Percentiles rank a stretch among this genome's conserved stretches.
Conservation (phyloP, 1,140 invertebrate species). For the Hylaeus anthracinus region DNA sequence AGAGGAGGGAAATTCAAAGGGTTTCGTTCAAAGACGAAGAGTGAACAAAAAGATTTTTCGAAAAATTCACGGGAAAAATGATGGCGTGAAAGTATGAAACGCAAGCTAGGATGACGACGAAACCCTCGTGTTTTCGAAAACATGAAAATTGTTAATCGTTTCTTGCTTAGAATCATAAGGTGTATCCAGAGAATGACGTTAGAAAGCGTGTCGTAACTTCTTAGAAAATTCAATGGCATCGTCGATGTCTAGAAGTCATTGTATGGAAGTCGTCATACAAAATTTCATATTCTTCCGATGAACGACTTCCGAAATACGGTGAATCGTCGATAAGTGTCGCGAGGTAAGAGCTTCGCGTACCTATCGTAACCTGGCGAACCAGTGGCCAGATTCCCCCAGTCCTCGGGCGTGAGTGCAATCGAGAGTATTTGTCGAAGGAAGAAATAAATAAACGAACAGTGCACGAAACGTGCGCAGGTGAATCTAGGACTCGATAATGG, state of each 20-base stretch:
- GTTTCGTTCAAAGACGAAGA: too few relatives aligned
- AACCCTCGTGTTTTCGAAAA: background rate
- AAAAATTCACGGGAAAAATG: too few relatives aligned
- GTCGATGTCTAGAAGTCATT: constrained; percentile 13
- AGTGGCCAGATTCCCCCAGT: constrained; percentile 6
- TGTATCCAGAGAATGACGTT: too few relatives aligned
- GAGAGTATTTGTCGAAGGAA: constrained; percentile 17
- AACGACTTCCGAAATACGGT: too few relatives aligned
- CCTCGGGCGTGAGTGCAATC: too few relatives aligned
- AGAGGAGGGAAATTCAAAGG: background rate
- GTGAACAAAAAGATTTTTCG: constrained; percentile 1
- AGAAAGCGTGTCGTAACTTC: too few relatives aligned
- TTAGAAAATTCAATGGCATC: constrained; percentile 17
- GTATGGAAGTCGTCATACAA: too few relatives aligned
- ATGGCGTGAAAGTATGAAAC: background rate
- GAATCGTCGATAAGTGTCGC: too few relatives aligned
- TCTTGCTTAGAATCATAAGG: background rate
- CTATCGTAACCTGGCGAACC: background rate
- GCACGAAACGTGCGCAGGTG: constrained; percentile 54
- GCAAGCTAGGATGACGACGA: background rate
- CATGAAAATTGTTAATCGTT: background rate
- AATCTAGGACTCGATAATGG: constrained; percentile 4
- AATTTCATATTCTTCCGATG: too few relatives aligned
- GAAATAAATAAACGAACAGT: constrained; percentile 61
- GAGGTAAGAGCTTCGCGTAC: too few relatives aligned